phyloP scores from a whole-genome alignment of 53 echinoderm and acorn worm species.

The Pentamera pediparva region DNA sequence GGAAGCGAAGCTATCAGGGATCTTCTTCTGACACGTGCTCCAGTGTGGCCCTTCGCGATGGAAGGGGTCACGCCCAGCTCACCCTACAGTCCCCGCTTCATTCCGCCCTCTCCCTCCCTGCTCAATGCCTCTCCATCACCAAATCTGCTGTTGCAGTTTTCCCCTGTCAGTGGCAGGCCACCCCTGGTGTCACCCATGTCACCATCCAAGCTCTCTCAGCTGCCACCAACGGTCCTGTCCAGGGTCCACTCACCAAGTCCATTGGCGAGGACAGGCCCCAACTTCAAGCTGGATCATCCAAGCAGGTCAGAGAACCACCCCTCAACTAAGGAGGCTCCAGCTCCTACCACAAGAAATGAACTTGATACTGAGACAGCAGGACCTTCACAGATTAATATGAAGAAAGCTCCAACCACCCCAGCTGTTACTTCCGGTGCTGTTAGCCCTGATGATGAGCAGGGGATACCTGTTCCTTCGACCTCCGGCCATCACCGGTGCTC shows the following conservation, averaged over 20 bases:
- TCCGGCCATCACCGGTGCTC: conserved; percentile 79
- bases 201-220: conserved; percentile 87
- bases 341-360: neutral
- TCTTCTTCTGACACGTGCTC: conserved; percentile 62
- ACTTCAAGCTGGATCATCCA: conserved; percentile 14
- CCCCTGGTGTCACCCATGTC: conserved; percentile 87
- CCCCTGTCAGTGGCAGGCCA: conserved; percentile 39
- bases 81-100: conserved; percentile 68
- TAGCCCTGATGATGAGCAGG: conserved; percentile 49
- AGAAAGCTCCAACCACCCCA: neutral
- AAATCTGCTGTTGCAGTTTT: conserved; percentile 42
- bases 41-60: conserved; percentile 41
- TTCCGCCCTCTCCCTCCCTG: conserved; percentile 71
- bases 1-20: conserved; percentile 79
- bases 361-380: neutral
- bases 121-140: conserved; percentile 53
- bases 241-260: conserved; percentile 49
- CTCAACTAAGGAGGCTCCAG: conserved; percentile 26
- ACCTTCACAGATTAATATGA: neutral
- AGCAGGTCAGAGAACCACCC: conserved; percentile 1
- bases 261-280: conserved; percentile 13
- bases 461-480: conserved; percentile 48
- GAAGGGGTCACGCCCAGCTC: conserved; percentile 33
- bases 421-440: neutral
- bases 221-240: conserved; percentile 84